Evolutionary conservation across 2,797 vertebrate species (phyloP), one percentile per base, ranked within the genome.

Genomic region (Mareca strepera): DNA sequence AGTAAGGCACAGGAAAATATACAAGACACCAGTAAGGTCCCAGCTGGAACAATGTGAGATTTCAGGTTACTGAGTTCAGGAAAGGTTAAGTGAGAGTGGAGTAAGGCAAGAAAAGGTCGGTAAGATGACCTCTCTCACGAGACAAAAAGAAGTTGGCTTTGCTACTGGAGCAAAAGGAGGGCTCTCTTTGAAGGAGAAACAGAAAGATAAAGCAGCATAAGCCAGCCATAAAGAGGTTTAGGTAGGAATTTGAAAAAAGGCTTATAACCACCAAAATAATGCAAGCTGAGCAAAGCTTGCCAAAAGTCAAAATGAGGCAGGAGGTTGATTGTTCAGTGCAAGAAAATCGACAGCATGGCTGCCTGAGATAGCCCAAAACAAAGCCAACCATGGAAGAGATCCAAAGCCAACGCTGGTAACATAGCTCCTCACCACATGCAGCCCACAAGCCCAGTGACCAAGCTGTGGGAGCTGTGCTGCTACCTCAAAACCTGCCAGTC

Each of bases 11-110:
- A 2, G 56, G 56, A 84, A 93, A 95, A 89, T 28, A 78, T 9
- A 37, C 76, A 90, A 75, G 74, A 76, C 50, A 75, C 29, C 12
- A 50, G 25, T 62, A 81, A 82, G 41, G 41, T 83, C 66, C 92
- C 73, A 72, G 73, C 44, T 76, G 62, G 39, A 93, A 68, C 4
- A 37, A 64, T 1, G 12, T 29, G 23, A 18, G 68, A 69, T 64
- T 93, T 90, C 85, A 96, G 76, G 85, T 92, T 90, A 72, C n/a
- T 4, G 33, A 75, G 82, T 81, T 93, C 82, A 94, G 41, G 44
- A 90, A 91, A 83, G 85, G 44, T 90, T 90, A 94, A 85, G 69
- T 58, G 79, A 92, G 90, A 81, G 33, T 73, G 69, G 26, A 91
- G 35, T 20, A 92, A 55, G 37, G 66, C 76, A 93, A 87, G 64